A percentile compares a stretch with the other conserved stretches of the same genome.
phyloP scores from a whole-genome alignment of 2,888 invertebrate species.

The Ennomos quercinarius region DNA sequence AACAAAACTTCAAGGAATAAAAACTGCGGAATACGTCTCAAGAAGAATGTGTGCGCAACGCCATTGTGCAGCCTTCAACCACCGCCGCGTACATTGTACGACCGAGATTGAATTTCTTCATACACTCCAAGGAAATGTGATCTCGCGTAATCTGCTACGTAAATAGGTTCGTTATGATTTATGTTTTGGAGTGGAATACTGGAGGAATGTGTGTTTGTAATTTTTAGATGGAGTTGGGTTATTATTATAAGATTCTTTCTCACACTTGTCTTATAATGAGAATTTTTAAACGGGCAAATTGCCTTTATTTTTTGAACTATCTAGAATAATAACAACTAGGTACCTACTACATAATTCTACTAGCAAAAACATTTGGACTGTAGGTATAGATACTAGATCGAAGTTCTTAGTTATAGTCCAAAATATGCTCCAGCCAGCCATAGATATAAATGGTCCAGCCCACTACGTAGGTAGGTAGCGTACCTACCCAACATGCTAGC shows the following conservation, averaged over 20 bases:
- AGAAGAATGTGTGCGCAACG: constrained; percentile 52
- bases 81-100: constrained; percentile 48
- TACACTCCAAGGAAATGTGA: constrained; percentile 54
- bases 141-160: constrained; percentile 47
- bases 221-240: background rate
- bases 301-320: no score
- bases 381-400: no score
- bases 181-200: constrained; percentile 15
- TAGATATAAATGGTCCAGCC: no score
- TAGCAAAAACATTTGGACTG: no score
- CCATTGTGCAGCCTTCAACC: constrained; percentile 55
- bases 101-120: constrained; percentile 63
- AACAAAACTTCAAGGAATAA: constrained; percentile 40
- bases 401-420: no score
- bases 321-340: no score
- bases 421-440: no score
- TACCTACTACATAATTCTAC: no score
- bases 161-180: constrained; percentile 41
- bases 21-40: constrained; percentile 46
- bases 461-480: no score
- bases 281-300: no score
- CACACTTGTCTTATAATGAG: constrained; percentile 24
- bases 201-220: background rate
- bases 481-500: no score
- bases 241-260: background rate